Percentiles rank a stretch among this genome's conserved stretches.
These are phyloP conservation scores for Sigmodon hispidus DNA, from an alignment of 2,113 vertebrate genomes.

Conservation along the genomic window DNA sequence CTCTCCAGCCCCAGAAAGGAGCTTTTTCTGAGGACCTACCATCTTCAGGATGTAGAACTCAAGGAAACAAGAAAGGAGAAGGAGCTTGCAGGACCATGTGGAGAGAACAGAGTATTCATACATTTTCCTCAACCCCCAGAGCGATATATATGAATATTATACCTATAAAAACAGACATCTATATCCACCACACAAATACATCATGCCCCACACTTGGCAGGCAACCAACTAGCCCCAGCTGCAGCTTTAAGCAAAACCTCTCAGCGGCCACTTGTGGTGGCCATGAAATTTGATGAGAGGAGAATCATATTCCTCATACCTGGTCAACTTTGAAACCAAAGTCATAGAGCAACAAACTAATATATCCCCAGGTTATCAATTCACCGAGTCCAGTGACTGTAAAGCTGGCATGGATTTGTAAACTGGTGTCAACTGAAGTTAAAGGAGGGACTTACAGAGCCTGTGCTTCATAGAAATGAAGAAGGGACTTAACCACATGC, in stretches of 20 bases:
- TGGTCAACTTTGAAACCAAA: slow-evolving; percentile 63
- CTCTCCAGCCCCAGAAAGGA: neutral
- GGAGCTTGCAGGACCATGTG: neutral
- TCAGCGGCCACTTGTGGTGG: slow-evolving; percentile 71
- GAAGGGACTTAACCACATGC: neutral
- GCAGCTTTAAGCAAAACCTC: slow-evolving; percentile 73
- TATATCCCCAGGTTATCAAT: slow-evolving; percentile 11
- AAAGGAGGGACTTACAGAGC: slow-evolving; percentile 31
- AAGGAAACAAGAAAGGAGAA: slow-evolving; percentile 37
- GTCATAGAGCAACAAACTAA: slow-evolving; percentile 55
- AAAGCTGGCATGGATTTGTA: slow-evolving; percentile 5
- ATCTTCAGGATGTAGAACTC: slow-evolving; percentile 32
- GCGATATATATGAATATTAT: slow-evolving; percentile 50
- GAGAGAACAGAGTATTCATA: neutral
- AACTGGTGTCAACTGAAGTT: slow-evolving; percentile 19
- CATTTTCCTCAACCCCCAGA: slow-evolving; percentile 15
- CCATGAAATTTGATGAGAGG: slow-evolving; percentile 72
- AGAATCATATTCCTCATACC: slow-evolving; percentile 73
- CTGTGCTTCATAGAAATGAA: slow-evolving; percentile 61
- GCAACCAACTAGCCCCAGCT: slow-evolving; percentile 73
- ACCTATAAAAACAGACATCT: slow-evolving; percentile 67
- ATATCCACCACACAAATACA: slow-evolving; percentile 63
- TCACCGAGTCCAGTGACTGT: neutral
- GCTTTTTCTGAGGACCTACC: neutral
- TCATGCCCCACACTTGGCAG: slow-evolving; percentile 72